These are phyloP conservation scores for Porites rus DNA, from an alignment of 92 coral and sea anemone genomes.

Conservation along the genomic window DNA sequence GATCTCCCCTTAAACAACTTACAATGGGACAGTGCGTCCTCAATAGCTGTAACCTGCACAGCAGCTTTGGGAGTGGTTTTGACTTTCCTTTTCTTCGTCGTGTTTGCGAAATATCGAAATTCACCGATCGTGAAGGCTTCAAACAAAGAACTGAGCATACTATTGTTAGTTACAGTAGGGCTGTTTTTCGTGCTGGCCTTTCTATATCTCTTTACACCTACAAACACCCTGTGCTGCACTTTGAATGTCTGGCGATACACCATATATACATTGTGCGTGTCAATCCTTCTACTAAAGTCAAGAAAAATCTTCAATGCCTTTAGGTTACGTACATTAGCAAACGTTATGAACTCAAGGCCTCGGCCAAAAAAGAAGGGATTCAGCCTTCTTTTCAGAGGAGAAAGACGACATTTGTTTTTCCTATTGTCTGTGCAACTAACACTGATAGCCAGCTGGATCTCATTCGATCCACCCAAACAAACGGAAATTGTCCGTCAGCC, in stretches of 20 bases:
- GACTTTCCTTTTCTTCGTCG: conserved; percentile 42
- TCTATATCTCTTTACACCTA: conserved; percentile 61
- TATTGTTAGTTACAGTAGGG: conserved; percentile 54
- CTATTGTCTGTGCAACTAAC: conserved; percentile 9
- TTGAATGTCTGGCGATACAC: conserved; percentile 67
- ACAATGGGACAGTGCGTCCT: conserved; percentile 43
- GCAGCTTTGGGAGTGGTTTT: conserved; percentile 48
- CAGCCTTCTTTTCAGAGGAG: background rate
- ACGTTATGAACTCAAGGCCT: background rate
- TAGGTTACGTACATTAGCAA: background rate
- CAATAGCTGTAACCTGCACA: conserved; percentile 21
- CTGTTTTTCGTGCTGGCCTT: conserved; percentile 67
- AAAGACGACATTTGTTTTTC: conserved; percentile 12
- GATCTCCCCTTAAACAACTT: conserved; percentile 66
- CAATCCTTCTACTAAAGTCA: conserved; percentile 73
- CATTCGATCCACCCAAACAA: conserved; percentile 29
- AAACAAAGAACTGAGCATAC: conserved; percentile 74
- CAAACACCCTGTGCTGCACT: conserved; percentile 59
- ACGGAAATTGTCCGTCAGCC: conserved; percentile 1
- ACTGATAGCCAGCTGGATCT: conserved; percentile 16
- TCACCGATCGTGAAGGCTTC: conserved; percentile 84
- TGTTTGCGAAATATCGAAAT: conserved; percentile 57
- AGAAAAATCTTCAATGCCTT: conserved; percentile 19
- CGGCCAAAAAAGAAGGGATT: conserved; percentile 11
- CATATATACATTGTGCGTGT: conserved; percentile 65